These are phyloP conservation scores for Brachypterus glaber DNA, from an alignment of 2,888 invertebrate genomes.

Conservation along the genomic window DNA sequence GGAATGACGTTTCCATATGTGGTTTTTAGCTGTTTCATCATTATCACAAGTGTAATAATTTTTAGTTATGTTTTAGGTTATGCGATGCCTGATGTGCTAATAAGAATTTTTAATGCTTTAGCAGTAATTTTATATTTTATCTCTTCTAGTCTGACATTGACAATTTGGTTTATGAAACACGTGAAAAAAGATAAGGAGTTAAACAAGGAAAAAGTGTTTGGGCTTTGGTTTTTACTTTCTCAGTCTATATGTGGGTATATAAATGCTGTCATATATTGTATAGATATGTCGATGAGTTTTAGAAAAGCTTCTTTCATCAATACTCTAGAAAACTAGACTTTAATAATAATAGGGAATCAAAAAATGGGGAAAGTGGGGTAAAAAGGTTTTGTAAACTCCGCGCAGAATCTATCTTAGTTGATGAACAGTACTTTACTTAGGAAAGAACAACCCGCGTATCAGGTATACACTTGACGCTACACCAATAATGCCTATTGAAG, in stretches of 20 bases:
- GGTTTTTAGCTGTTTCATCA: constrained; percentile 29
- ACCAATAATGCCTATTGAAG: too few relatives aligned
- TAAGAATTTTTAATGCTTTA: constrained; percentile 30
- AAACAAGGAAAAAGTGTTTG: constrained; percentile 10
- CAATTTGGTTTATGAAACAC: constrained; percentile 13
- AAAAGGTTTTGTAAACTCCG: too few relatives aligned
- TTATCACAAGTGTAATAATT: constrained; percentile 31
- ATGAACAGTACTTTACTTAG: too few relatives aligned
- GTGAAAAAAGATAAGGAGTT: constrained; percentile 4
- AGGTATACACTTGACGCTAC: too few relatives aligned
- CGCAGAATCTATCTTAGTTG: too few relatives aligned
- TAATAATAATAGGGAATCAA: too few relatives aligned
- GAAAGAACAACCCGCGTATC: too few relatives aligned
- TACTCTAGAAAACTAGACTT: too few relatives aligned
- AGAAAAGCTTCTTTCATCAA: constrained; percentile 21
- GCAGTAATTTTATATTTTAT: constrained; percentile 30
- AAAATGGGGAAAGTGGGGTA: too few relatives aligned
- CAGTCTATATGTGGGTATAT: constrained; percentile 23
- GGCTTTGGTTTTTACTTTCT: constrained; percentile 20
- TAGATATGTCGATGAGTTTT: constrained; percentile 26
- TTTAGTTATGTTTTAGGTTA: constrained; percentile 31
- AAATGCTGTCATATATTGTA: constrained; percentile 25
- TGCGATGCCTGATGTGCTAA: constrained; percentile 29
- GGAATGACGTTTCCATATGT: constrained; percentile 30
- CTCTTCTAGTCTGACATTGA: constrained; percentile 23